Conservation (phyloP, 2,888 invertebrate genomes). For the Aradus depressus region DNA sequence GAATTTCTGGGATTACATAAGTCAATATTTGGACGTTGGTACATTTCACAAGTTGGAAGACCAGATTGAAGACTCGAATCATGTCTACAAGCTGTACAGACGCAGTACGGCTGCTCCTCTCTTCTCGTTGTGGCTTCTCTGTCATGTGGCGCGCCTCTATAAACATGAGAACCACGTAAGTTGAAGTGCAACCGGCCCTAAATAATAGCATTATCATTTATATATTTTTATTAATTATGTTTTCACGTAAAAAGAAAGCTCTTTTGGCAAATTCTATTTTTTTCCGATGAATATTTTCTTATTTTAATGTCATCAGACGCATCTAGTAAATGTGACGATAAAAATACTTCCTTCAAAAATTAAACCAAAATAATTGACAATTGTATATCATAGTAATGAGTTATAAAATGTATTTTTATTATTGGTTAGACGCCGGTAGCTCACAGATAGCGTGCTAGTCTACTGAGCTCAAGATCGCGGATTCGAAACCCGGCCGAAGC, state of each 20-base stretch:
- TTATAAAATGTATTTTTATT: too few species aligned
- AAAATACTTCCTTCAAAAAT: too few species aligned
- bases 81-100: not conserved
- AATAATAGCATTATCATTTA: not conserved
- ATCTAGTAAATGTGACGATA: too few species aligned
- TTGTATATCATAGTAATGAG: too few species aligned
- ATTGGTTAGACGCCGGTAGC: too few species aligned
- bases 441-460: too few species aligned
- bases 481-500: too few species aligned
- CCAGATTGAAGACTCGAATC: not conserved
- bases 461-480: too few species aligned
- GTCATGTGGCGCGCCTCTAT: constrained; percentile 8
- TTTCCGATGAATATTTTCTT: not conserved
- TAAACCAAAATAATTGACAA: too few species aligned
- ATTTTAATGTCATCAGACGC: too few species aligned
- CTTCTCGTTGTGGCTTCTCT: constrained; percentile 20
- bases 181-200: too few species aligned
- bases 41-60: not conserved
- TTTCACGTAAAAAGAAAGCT: not conserved
- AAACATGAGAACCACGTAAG: constrained; percentile 1
- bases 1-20: constrained; percentile 23
- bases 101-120: constrained; percentile 3
- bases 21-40: constrained; percentile 10
- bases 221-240: not conserved
- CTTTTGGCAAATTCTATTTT: not conserved